phyloP scores from a whole-genome alignment of 2,113 vertebrate genomes.

The Phasianus colchicus region DNA sequence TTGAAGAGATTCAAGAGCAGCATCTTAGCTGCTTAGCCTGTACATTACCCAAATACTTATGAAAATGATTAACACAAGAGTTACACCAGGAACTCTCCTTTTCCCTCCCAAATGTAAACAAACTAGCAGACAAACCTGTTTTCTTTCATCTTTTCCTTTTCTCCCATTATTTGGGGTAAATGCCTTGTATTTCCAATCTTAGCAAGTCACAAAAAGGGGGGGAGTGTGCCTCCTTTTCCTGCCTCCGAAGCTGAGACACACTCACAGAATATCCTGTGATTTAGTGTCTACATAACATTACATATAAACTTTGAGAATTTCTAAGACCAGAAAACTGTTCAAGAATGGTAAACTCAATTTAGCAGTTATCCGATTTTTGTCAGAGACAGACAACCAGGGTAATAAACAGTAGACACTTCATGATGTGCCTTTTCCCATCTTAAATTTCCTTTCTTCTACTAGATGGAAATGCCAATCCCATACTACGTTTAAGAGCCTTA shows the following conservation, averaged over 20 bases:
- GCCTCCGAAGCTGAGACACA: no score
- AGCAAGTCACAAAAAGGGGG: neutral
- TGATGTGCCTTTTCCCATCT: neutral
- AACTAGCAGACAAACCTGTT: neutral
- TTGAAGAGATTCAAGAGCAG: no score
- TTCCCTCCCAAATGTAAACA: neutral
- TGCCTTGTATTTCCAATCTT: neutral
- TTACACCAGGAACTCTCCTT: neutral
- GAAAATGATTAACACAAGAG: neutral
- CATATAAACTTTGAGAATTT: neutral
- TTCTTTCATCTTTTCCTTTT: neutral
- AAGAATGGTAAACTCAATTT: neutral
- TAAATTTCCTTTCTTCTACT: neutral
- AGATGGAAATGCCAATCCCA: neutral
- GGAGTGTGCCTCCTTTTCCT: neutral
- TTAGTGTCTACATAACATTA: neutral
- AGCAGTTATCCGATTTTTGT: neutral
- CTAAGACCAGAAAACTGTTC: neutral
- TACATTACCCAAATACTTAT: neutral
- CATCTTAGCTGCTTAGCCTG: neutral
- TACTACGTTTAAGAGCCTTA: neutral
- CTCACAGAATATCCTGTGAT: no score
- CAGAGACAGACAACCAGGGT: neutral
- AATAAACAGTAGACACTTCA: neutral
- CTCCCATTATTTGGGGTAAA: neutral